These are phyloP conservation scores for Bombus confusus DNA, from an alignment of 1,140 invertebrate genomes.

Conservation along the genomic window DNA sequence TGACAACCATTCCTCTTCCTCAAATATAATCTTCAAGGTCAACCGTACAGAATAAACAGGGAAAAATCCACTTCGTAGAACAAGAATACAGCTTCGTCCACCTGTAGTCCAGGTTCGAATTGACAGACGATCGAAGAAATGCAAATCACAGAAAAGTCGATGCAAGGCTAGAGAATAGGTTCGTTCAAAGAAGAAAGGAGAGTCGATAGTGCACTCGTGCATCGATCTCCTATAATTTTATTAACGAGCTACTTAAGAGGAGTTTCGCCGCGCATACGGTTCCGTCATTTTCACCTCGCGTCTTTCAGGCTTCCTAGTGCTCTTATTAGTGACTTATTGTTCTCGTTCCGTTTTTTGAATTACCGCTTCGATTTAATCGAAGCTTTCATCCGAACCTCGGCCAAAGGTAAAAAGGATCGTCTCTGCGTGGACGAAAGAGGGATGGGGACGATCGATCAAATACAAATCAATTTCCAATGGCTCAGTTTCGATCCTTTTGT, in stretches of 20 bases:
- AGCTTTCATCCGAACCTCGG: not conserved
- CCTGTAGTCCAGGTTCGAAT: not conserved
- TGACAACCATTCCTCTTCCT: too few relatives aligned
- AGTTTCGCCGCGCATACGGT: not conserved
- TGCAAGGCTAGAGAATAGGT: not conserved
- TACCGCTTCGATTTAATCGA: constrained; percentile 14
- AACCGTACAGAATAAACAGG: too few relatives aligned
- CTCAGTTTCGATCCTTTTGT: not conserved
- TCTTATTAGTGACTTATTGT: not conserved
- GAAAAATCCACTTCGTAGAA: too few relatives aligned
- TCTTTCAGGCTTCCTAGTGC: too few relatives aligned
- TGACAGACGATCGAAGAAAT: not conserved
- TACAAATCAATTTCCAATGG: constrained; percentile 4
- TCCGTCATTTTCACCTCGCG: not conserved
- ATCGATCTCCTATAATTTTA: constrained; percentile 33
- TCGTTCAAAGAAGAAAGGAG: not conserved
- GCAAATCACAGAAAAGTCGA: not conserved
- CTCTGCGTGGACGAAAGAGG: not conserved
- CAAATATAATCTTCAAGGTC: too few relatives aligned
- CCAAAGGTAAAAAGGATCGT: not conserved
- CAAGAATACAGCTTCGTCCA: too few relatives aligned
- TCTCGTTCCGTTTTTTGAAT: not conserved
- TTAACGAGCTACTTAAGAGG: constrained; percentile 45
- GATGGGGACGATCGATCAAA: constrained; percentile 13
- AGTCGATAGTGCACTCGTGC: not conserved